Evolutionary conservation across 2,888 invertebrate species (phyloP).

Genomic region (Pemphredon lugubris): DNA sequence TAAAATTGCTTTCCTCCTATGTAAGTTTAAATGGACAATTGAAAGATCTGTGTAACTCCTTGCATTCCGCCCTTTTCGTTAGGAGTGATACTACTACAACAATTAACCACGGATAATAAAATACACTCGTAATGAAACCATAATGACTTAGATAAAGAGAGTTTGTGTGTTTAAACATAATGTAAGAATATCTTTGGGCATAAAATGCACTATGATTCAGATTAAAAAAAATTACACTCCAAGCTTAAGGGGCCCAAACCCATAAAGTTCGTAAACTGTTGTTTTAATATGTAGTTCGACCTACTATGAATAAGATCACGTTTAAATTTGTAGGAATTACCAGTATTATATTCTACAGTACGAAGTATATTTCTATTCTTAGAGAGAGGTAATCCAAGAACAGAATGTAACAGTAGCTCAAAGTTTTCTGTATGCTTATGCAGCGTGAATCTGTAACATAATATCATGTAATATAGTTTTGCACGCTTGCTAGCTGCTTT

Average conservation of each 20-base stretch:
- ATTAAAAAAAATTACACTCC: background rate
- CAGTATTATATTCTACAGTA: constrained; percentile 46
- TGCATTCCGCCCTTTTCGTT: constrained; percentile 25
- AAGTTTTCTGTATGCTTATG: constrained; percentile 73
- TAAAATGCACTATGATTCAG: background rate
- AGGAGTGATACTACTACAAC: too few species aligned
- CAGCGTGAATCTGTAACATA: constrained; percentile 74
- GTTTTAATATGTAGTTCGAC: constrained; percentile 1
- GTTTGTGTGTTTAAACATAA: constrained; percentile 2
- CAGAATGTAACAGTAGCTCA: constrained; percentile 70
- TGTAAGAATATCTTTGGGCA: background rate
- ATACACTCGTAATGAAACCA: background rate
- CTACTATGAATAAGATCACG: constrained; percentile 16
- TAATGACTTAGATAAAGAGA: constrained; percentile 13
- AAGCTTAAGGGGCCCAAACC: background rate
- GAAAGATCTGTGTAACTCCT: constrained; percentile 23
- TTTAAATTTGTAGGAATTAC: constrained; percentile 22
- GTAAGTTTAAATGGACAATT: constrained; percentile 71
- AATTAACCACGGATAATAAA: constrained; percentile 11
- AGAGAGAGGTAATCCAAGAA: constrained; percentile 69
- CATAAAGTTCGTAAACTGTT: constrained; percentile 4
- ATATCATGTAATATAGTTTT: constrained; percentile 71
- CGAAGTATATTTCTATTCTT: constrained; percentile 63
- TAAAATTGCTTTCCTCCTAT: constrained; percentile 69
- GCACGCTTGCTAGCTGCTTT: constrained; percentile 75